Evolutionary conservation across 2,113 vertebrate genomes (phyloP).

Genomic region (Oostethus manadensis): DNA sequence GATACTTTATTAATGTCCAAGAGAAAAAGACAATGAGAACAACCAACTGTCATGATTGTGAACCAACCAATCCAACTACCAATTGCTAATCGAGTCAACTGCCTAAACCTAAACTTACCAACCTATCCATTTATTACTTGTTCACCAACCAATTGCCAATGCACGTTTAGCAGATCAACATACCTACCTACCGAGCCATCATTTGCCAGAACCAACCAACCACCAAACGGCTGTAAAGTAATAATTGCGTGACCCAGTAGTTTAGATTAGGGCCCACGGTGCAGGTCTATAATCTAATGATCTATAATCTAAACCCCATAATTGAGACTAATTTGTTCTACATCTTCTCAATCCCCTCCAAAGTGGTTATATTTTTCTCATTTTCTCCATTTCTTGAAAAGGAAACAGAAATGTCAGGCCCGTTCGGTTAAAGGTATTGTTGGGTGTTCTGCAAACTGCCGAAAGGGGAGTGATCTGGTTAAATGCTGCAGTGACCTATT

Average conservation of each 20-base stretch:
- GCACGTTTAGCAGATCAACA: no score
- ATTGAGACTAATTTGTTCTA: not conserved
- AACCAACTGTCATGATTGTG: no score
- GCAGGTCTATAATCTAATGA: no score
- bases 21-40: no score
- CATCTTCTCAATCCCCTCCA: not conserved
- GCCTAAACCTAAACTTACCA: no score
- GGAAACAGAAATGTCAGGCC: slow-evolving; percentile 58
- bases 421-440: slow-evolving; percentile 22
- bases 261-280: no score
- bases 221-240: not conserved
- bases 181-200: no score
- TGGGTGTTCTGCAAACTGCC: slow-evolving; percentile 34
- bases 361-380: slow-evolving; percentile 47
- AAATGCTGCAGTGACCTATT: slow-evolving; percentile 62
- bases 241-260: not conserved
- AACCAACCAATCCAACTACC: no score
- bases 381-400: slow-evolving; percentile 30
- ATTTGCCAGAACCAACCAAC: not conserved
- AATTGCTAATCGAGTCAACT: no score
- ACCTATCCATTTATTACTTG: no score
- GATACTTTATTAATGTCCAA: no score
- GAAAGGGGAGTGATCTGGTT: slow-evolving; percentile 50
- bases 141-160: no score
- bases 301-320: not conserved